A percentile compares a stretch with the other conserved stretches of the same genome.
These are phyloP conservation scores for Cyanoderma ruficeps DNA, from an alignment of 2,113 vertebrate species.

Conservation along the genomic window DNA sequence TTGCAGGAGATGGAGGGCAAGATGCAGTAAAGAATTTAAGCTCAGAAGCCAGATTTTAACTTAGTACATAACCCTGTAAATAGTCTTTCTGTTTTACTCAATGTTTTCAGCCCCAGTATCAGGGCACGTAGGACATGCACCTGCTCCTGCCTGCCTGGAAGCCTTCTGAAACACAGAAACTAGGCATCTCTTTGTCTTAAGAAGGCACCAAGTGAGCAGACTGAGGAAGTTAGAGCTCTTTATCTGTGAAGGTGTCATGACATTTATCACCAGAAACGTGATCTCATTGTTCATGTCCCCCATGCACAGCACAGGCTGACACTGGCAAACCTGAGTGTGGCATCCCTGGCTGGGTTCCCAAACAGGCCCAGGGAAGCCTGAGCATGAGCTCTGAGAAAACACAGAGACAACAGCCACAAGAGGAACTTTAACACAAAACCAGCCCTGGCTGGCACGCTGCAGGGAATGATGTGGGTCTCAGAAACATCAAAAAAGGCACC, in stretches of 20 bases:
- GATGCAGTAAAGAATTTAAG: background rate
- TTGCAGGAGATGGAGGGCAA: background rate
- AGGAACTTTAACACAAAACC: background rate
- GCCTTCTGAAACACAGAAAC: background rate
- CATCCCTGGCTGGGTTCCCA: background rate
- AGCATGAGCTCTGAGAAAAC: background rate
- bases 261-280: background rate
- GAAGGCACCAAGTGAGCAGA: background rate
- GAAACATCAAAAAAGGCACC: background rate
- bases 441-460: background rate
- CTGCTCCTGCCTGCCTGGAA: background rate
- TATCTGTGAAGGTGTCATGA: background rate
- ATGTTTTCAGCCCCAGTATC: background rate
- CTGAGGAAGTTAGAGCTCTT: background rate
- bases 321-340: background rate
- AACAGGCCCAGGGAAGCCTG: background rate
- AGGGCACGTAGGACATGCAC: fast-evolving
- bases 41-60: background rate
- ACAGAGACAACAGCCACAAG: background rate
- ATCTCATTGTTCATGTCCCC: too few relatives aligned
- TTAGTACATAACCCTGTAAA: background rate
- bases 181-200: background rate
- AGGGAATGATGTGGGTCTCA: background rate
- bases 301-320: background rate
- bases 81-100: background rate